A percentile compares a stretch with the other conserved stretches of the same genome.
phyloP scores from a whole-genome alignment of 2,113 vertebrate species.

The Semicossyphus pulcher region DNA sequence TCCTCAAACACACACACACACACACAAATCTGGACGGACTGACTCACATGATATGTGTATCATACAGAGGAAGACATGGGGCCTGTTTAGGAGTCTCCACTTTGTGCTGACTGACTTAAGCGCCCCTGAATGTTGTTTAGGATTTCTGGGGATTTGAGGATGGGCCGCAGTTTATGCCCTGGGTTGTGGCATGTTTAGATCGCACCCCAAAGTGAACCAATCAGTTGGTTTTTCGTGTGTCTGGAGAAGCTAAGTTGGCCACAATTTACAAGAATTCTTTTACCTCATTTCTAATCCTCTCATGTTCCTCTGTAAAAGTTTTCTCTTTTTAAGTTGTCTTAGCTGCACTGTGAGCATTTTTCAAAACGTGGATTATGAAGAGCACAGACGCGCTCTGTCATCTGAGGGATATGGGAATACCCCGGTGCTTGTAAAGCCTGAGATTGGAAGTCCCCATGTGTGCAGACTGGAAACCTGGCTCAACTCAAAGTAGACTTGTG shows the following conservation, averaged over 20 bases:
- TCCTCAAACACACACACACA: constrained; percentile 27
- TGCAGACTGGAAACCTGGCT: constrained; percentile 12
- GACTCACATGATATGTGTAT: constrained; percentile 25
- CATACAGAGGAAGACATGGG: not conserved
- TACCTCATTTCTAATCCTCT: not conserved
- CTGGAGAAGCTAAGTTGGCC: not conserved
- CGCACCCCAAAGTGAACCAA: constrained; percentile 5
- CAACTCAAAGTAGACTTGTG: constrained; percentile 2
- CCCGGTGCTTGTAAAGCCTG: constrained; percentile 18
- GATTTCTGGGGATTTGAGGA: constrained; percentile 44
- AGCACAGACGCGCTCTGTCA: not conserved
- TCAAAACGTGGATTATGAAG: not conserved
- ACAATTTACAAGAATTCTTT: not conserved
- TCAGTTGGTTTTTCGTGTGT: not conserved
- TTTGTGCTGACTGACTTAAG: constrained; percentile 3
- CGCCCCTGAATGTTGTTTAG: constrained; percentile 9
- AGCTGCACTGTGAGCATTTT: not conserved
- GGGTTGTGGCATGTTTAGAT: constrained; percentile 43
- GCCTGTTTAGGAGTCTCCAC: constrained; percentile 3
- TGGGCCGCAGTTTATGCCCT: constrained; percentile 19
- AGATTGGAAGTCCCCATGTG: constrained; percentile 36
- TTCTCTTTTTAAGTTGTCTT: not conserved
- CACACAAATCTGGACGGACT: constrained; percentile 5
- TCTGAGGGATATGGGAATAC: constrained; percentile 20
- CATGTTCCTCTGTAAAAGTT: not conserved